phyloP scores from a whole-genome alignment of 1,140 invertebrate genomes.

The Medauroidea extradentata region DNA sequence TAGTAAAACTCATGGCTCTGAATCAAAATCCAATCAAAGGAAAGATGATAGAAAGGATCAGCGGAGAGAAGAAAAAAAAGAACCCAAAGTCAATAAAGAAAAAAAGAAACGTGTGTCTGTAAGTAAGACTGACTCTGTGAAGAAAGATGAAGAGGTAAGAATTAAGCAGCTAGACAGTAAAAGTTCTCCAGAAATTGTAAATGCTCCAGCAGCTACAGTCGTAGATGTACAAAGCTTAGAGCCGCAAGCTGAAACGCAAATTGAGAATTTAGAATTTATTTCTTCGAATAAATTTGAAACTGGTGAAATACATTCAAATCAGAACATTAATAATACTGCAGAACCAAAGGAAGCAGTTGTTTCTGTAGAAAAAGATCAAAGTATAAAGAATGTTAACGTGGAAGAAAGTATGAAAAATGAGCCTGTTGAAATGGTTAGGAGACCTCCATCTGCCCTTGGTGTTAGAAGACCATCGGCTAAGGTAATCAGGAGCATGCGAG shows the following conservation, averaged over 20 bases:
- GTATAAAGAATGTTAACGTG: constrained; percentile 13
- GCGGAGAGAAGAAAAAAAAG: too few species aligned
- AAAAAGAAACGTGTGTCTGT: not conserved
- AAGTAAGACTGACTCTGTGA: not conserved
- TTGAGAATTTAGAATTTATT: too few species aligned
- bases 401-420: constrained; percentile 10
- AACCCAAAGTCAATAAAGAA: too few species aligned
- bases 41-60: too few species aligned
- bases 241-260: too few species aligned
- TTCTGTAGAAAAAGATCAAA: not conserved
- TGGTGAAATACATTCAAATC: constrained; percentile 2
- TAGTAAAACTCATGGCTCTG: not conserved
- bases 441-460: not conserved
- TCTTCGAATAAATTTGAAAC: too few species aligned
- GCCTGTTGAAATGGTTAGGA: constrained; percentile 8
- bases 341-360: constrained; percentile 27
- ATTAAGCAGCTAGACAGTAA: not conserved
- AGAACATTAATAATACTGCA: constrained; percentile 30
- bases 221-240: too few species aligned
- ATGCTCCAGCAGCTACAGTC: too few species aligned
- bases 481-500: too few species aligned
- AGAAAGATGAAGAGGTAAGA: constrained; percentile 1
- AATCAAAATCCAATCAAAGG: not conserved
- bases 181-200: too few species aligned
- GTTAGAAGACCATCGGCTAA: too few species aligned